Percentiles rank a stretch among this genome's conserved stretches.
phyloP scores from a whole-genome alignment of 2,113 vertebrate genomes.

The Dipodomys ordii region DNA sequence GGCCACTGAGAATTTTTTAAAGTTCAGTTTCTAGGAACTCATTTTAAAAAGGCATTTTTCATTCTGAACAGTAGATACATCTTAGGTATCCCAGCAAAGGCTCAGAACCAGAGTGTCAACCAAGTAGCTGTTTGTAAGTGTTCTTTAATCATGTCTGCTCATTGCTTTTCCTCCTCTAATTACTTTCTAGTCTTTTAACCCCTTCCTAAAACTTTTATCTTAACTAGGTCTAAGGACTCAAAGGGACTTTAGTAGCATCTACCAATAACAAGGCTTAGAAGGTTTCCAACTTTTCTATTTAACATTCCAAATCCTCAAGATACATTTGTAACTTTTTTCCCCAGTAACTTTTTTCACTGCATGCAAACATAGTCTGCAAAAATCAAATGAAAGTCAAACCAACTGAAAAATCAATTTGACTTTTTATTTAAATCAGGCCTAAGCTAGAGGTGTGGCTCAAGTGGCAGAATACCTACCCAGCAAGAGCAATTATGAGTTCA shows the following conservation, averaged over 20 bases:
- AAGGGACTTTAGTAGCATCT: slow-evolving; percentile 9
- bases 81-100: slow-evolving; percentile 25
- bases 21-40: background rate
- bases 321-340: background rate
- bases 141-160: slow-evolving; percentile 29
- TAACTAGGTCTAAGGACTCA: slow-evolving; percentile 31
- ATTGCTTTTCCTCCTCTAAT: slow-evolving; percentile 7
- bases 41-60: slow-evolving; percentile 25
- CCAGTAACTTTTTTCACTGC: background rate
- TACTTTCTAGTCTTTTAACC: background rate
- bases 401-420: slow-evolving; percentile 7
- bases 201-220: background rate
- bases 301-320: slow-evolving; percentile 45
- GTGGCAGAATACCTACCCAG: no score
- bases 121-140: background rate
- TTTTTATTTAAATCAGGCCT: slow-evolving; percentile 36
- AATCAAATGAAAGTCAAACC: slow-evolving; percentile 60
- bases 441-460: no score
- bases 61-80: slow-evolving; percentile 39
- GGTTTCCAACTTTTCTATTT: slow-evolving; percentile 27
- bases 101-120: background rate
- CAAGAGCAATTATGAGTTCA: no score
- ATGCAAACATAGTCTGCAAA: slow-evolving; percentile 44
- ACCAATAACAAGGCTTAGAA: slow-evolving; percentile 52
- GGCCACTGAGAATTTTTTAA: no score